phyloP scores from a whole-genome alignment of 2,797 vertebrate species.

The Serranus cabrilla region DNA sequence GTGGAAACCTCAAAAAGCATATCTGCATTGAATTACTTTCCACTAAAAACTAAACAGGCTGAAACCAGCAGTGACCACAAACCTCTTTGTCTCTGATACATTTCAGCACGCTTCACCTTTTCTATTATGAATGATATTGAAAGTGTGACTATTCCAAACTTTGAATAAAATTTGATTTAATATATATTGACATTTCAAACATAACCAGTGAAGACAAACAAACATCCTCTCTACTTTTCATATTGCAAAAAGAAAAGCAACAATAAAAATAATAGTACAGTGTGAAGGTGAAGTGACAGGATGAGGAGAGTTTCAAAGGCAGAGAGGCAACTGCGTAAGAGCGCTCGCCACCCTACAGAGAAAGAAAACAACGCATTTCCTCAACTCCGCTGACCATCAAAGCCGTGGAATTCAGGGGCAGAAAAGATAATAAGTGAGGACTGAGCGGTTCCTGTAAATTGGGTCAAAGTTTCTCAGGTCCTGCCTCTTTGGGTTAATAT shows the following conservation, averaged over 20 bases:
- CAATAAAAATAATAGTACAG: slow-evolving; percentile 49
- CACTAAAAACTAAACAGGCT: slow-evolving; percentile 20
- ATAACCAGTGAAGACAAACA: neutral
- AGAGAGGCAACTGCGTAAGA: slow-evolving; percentile 68
- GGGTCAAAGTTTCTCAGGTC: slow-evolving; percentile 78
- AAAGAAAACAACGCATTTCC: slow-evolving; percentile 83
- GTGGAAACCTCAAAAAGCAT: slow-evolving; percentile 26
- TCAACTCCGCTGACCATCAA: slow-evolving; percentile 81
- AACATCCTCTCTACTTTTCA: neutral
- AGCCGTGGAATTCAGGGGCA: slow-evolving; percentile 75
- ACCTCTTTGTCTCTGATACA: neutral
- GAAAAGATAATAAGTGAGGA: slow-evolving; percentile 73
- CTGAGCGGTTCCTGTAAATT: slow-evolving; percentile 78
- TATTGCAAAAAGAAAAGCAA: slow-evolving; percentile 8
- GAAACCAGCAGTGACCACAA: slow-evolving; percentile 13
- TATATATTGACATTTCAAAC: slow-evolving; percentile 13
- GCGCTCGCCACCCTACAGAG: slow-evolving; percentile 70
- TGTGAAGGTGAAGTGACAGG: slow-evolving; percentile 56
- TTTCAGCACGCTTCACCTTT: neutral
- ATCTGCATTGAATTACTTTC: slow-evolving; percentile 23
- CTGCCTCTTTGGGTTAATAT: slow-evolving; percentile 51
- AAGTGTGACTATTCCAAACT: too few relatives aligned
- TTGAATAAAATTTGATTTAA: neutral
- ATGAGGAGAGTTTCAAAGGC: slow-evolving; percentile 72
- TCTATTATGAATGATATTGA: neutral